A percentile compares a stretch with the other conserved stretches of the same genome.
Conservation (phyloP, 2,113 vertebrate species). For the Mungos mungo region DNA sequence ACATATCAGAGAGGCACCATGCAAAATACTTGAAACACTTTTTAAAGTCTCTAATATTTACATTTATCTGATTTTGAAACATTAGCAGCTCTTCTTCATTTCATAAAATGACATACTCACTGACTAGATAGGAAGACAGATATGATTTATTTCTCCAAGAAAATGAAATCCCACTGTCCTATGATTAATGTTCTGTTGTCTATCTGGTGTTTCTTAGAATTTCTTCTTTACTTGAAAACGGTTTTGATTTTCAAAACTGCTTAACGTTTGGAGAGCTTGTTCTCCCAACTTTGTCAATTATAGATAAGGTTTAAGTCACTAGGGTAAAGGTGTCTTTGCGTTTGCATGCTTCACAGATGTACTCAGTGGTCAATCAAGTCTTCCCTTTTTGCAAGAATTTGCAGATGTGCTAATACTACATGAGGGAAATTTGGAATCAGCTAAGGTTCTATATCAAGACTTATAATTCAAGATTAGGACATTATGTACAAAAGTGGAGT, state of each 20-base stretch:
- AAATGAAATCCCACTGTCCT: conserved; percentile 51
- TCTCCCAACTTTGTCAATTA: not conserved
- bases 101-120: conserved; percentile 64
- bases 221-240: conserved; percentile 15
- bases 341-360: not conserved
- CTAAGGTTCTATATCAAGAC: not conserved
- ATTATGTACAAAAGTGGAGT: not conserved
- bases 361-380: not conserved
- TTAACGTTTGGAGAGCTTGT: not conserved
- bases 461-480: not conserved
- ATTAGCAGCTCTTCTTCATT: conserved; percentile 65
- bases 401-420: not conserved
- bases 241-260: not conserved
- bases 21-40: conserved; percentile 44
- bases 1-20: conserved; percentile 30
- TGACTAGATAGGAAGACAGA: conserved; percentile 44
- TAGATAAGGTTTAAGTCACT: not conserved
- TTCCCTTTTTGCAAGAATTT: not conserved
- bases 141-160: conserved; percentile 41
- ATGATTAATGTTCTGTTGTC: conserved; percentile 60
- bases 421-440: not conserved
- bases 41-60: conserved; percentile 53
- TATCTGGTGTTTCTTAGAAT: not conserved
- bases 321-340: not conserved
- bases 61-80: conserved; percentile 35